A percentile compares a stretch with the other conserved stretches of the same genome.
Conservation (phyloP, 2,797 vertebrate genomes). For the Ataeniobius toweri region DNA sequence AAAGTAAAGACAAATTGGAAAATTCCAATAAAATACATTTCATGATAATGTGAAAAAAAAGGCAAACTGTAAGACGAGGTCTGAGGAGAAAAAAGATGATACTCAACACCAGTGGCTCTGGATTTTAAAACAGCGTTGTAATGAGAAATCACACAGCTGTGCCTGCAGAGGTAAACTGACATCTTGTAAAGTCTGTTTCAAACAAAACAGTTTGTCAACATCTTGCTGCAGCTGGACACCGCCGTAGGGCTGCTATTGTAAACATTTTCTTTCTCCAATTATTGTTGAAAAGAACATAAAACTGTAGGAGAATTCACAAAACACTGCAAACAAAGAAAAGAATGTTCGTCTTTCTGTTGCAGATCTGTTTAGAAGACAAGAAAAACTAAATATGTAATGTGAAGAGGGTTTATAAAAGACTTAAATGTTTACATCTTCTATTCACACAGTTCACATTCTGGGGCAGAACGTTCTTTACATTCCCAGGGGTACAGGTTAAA, state of each 20-base stretch:
- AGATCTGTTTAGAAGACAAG: background rate
- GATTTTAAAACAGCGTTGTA: background rate
- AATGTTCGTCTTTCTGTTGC: background rate
- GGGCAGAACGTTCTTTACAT: background rate
- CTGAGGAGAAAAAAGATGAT: background rate
- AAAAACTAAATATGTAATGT: background rate
- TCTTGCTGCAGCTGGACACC: background rate
- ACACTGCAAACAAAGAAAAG: background rate
- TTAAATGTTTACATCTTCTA: background rate
- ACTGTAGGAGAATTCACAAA: background rate
- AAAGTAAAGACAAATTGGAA: background rate
- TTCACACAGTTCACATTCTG: background rate
- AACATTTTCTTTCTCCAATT: background rate
- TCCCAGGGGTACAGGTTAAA: background rate
- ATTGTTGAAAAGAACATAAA: background rate
- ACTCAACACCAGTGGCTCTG: background rate
- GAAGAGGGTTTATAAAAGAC: background rate
- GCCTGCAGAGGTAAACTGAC: background rate
- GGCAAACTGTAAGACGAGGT: background rate
- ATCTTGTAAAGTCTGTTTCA: background rate
- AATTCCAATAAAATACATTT: background rate
- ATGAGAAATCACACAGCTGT: background rate
- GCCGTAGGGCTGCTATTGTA: too few species aligned
- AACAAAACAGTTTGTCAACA: slow-evolving; percentile 4
- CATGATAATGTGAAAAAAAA: background rate